A percentile compares a stretch with the other conserved stretches of the same genome.
These are phyloP conservation scores for Patella vulgata DNA, from an alignment of 1,140 invertebrate genomes.

Conservation along the genomic window DNA sequence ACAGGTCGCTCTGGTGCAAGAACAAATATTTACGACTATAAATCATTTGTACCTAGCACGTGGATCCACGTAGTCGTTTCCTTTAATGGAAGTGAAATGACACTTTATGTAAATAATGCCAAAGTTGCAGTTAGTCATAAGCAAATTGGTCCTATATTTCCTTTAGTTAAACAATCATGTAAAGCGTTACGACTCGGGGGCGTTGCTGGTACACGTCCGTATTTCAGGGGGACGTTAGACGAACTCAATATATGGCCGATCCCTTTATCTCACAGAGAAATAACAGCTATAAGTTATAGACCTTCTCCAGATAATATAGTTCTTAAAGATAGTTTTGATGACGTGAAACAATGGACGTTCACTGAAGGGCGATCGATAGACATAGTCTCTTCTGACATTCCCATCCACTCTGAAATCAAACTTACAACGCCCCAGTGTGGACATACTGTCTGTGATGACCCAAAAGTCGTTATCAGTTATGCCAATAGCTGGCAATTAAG, in stretches of 20 bases:
- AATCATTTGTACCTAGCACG: slow-evolving; percentile 24
- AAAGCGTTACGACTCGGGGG: slow-evolving; percentile 40
- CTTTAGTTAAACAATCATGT: slow-evolving; percentile 19
- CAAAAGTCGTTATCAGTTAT: slow-evolving; percentile 48
- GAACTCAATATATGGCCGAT: slow-evolving; percentile 20
- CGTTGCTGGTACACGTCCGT: slow-evolving; percentile 1
- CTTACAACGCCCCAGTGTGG: slow-evolving; percentile 48
- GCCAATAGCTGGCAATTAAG: slow-evolving; percentile 24
- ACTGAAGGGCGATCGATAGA: background rate
- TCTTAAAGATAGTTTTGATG: slow-evolving; percentile 35
- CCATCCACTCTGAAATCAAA: slow-evolving; percentile 12
- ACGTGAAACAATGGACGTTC: slow-evolving; percentile 27
- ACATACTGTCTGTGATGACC: slow-evolving; percentile 55
- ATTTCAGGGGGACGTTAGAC: slow-evolving; percentile 20
- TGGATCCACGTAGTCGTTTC: slow-evolving; percentile 38
- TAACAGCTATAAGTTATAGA: background rate
- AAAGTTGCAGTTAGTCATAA: slow-evolving; percentile 26
- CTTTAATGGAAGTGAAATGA: slow-evolving; percentile 32
- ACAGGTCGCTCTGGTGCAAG: slow-evolving; percentile 24
- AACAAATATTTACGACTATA: slow-evolving; percentile 17
- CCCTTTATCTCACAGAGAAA: slow-evolving; percentile 20
- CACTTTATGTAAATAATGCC: slow-evolving; percentile 36
- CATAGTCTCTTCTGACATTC: slow-evolving; percentile 25
- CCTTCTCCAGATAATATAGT: slow-evolving; percentile 12
- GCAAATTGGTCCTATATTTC: slow-evolving; percentile 38